Evolutionary conservation across 1,140 invertebrate species (phyloP).

Genomic region (Diachasmimorpha longicaudata): DNA sequence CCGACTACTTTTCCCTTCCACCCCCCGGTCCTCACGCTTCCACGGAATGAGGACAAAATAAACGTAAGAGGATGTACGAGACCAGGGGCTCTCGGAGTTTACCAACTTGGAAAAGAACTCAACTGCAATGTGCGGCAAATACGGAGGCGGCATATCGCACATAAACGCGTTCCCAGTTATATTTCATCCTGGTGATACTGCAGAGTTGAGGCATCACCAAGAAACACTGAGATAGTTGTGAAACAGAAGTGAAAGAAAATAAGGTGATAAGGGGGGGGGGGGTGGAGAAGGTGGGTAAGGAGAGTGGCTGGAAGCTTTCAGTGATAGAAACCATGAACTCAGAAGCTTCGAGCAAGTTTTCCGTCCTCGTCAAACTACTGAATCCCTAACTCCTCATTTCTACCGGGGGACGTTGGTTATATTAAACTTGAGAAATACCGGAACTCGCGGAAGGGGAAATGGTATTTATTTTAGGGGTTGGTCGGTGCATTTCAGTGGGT

Average conservation of each 20-base stretch:
- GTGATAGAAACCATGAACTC: neutral
- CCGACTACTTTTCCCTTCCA: neutral
- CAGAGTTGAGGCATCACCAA: neutral
- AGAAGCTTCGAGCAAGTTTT: neutral
- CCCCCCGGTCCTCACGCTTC: neutral
- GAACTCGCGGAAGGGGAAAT: neutral
- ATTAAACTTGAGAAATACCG: neutral
- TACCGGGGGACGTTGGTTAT: neutral
- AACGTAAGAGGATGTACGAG: neutral
- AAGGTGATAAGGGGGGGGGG: neutral
- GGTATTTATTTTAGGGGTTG: conserved; percentile 22
- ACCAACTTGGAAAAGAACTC: conserved; percentile 21
- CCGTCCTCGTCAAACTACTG: neutral
- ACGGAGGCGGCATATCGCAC: conserved; percentile 12
- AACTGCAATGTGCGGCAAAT: conserved; percentile 2
- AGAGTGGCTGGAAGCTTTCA: neutral
- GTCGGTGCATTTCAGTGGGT: neutral
- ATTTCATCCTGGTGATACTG: neutral
- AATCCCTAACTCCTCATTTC: neutral
- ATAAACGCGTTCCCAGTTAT: conserved; percentile 10
- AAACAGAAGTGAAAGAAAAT: conserved; percentile 9
- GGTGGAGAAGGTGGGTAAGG: too few relatives aligned
- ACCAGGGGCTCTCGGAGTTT: conserved; percentile 11
- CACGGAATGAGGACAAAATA: neutral
- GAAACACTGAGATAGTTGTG: neutral